These are phyloP conservation scores for Timandra comae DNA, from an alignment of 2,888 invertebrate species.

Conservation along the genomic window DNA sequence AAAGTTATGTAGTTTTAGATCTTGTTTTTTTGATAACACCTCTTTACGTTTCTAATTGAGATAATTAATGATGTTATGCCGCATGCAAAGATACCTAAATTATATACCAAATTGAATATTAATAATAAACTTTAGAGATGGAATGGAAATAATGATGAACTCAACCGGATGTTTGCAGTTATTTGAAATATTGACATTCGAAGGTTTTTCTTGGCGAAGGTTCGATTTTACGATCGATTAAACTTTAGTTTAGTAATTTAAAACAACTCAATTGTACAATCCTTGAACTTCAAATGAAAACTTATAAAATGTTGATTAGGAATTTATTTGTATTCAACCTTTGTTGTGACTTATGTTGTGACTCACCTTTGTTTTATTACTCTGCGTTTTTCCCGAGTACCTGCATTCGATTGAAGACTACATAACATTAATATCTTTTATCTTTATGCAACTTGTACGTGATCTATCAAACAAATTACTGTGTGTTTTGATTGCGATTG, in stretches of 20 bases:
- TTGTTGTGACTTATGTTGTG: slow-evolving; percentile 5
- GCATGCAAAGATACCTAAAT: too few relatives aligned
- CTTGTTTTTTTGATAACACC: slow-evolving; percentile 1
- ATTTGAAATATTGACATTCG: too few relatives aligned
- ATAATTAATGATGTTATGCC: too few relatives aligned
- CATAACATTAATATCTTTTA: slow-evolving; percentile 8
- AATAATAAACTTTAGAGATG: too few relatives aligned
- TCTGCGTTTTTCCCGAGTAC: slow-evolving; percentile 1
- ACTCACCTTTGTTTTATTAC: slow-evolving; percentile 6
- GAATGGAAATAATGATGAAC: too few relatives aligned
- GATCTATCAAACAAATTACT: slow-evolving; percentile 15
- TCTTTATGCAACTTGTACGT: slow-evolving; percentile 18
- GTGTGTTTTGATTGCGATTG: slow-evolving; percentile 10
- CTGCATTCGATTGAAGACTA: background rate
- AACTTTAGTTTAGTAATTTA: background rate
- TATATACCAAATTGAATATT: too few relatives aligned
- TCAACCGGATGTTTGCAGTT: too few relatives aligned
- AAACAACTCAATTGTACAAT: too few relatives aligned
- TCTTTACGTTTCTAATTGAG: background rate
- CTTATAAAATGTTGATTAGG: background rate
- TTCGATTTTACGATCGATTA: background rate
- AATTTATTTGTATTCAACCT: slow-evolving; percentile 3
- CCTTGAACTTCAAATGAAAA: background rate
- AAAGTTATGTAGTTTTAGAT: slow-evolving; percentile 7
- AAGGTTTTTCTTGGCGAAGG: background rate